Conservation (phyloP, 1,140 invertebrate genomes). For the Homalodisca vitripennis region DNA sequence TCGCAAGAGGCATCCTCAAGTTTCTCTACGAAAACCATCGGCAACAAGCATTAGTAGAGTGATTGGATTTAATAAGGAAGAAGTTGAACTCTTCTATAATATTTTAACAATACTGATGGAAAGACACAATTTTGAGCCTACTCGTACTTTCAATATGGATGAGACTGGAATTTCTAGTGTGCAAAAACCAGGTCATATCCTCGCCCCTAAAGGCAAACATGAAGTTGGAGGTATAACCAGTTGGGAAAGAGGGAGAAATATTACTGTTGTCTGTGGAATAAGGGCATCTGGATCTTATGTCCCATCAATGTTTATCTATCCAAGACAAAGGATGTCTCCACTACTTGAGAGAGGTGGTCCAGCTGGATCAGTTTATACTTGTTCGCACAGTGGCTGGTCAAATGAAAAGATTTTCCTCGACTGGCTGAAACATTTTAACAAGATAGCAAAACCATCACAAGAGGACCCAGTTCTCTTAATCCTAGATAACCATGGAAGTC, state of each 20-base stretch:
- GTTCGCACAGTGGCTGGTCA: slow-evolving; percentile 44
- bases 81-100: background rate
- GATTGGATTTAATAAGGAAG: background rate
- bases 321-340: slow-evolving; percentile 40
- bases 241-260: slow-evolving; percentile 43
- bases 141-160: slow-evolving; percentile 47
- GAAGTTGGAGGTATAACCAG: slow-evolving; percentile 34
- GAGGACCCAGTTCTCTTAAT: slow-evolving; percentile 38
- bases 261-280: slow-evolving; percentile 41
- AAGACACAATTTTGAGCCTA: background rate
- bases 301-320: slow-evolving; percentile 49
- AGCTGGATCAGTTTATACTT: slow-evolving; percentile 41
- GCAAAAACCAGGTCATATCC: slow-evolving; percentile 39
- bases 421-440: slow-evolving; percentile 43
- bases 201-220: slow-evolving; percentile 31
- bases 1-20: background rate
- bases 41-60: background rate
- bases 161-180: slow-evolving; percentile 48
- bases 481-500: slow-evolving; percentile 34
- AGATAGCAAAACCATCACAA: background rate
- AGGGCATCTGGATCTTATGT: slow-evolving; percentile 44
- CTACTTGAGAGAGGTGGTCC: slow-evolving; percentile 41
- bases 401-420: slow-evolving; percentile 44
- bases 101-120: background rate
- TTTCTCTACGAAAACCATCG: background rate